phyloP scores from a whole-genome alignment of 2,797 vertebrate species.

The Gouania willdenowi region DNA sequence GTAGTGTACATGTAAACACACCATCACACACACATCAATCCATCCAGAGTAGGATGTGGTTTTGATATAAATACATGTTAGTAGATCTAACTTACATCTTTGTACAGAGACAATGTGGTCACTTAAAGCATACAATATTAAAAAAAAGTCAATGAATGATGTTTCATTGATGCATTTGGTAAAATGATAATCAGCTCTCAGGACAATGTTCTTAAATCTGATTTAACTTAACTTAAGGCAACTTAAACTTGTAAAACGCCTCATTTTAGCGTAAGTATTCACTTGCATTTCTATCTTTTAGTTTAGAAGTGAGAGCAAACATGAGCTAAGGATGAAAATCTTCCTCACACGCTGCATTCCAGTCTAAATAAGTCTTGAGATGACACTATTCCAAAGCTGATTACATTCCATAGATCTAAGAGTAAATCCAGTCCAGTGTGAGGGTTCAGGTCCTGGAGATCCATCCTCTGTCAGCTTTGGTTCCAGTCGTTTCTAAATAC shows the following conservation, averaged over 20 bases:
- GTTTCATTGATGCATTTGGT: constrained; percentile 21
- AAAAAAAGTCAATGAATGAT: constrained; percentile 1
- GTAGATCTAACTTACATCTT: constrained; percentile 43
- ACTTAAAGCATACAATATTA: not conserved
- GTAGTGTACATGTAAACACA: constrained; percentile 37
- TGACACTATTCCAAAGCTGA: no score
- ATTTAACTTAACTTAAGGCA: no score
- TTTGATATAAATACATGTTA: constrained; percentile 30
- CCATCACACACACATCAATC: constrained; percentile 41
- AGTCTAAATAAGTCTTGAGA: no score
- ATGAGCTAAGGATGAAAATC: not conserved
- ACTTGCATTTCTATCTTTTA: not conserved
- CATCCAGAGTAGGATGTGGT: constrained; percentile 46
- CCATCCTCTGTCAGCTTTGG: constrained; percentile 49
- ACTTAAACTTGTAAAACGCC: no score
- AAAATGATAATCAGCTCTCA: constrained; percentile 10
- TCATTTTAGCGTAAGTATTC: no score
- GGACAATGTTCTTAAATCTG: not conserved
- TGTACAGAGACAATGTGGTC: constrained; percentile 26
- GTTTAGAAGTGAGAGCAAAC: not conserved
- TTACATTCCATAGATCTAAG: no score
- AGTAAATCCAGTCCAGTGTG: no score
- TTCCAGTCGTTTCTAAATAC: constrained; percentile 30
- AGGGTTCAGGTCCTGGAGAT: no score
- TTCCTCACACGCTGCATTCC: no score